These are phyloP conservation scores for Cathartes aura DNA, from an alignment of 2,113 vertebrate species.

Conservation along the genomic window DNA sequence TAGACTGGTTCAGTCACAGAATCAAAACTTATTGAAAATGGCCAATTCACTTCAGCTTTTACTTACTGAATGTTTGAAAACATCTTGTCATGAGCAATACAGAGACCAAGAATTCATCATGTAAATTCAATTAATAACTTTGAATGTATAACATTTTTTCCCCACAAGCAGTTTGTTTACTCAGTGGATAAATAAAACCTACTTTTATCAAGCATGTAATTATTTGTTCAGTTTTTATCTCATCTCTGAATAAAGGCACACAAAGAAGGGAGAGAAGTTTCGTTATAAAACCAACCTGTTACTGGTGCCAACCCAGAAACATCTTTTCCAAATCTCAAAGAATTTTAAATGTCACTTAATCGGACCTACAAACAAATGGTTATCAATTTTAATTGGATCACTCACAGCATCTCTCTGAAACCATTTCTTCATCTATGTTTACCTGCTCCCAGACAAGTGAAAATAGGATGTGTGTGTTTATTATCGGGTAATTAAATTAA, in stretches of 20 bases:
- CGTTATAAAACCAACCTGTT: background rate
- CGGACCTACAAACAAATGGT: background rate
- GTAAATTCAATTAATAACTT: background rate
- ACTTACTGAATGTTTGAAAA: background rate
- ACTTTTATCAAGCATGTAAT: background rate
- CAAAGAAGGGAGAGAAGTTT: background rate
- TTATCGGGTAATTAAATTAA: background rate
- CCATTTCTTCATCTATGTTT: background rate
- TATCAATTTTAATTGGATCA: background rate
- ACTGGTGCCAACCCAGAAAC: background rate
- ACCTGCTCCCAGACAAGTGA: background rate
- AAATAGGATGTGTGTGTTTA: background rate
- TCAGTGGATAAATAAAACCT: background rate
- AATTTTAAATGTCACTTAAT: background rate
- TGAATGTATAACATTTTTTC: background rate
- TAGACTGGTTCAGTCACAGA: background rate
- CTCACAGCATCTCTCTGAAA: background rate
- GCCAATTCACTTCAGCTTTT: background rate
- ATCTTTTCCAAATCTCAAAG: background rate
- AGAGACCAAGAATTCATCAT: background rate
- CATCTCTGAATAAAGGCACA: background rate
- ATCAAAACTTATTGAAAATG: background rate
- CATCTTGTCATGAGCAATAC: background rate
- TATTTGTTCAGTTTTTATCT: background rate
- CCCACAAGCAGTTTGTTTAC: background rate